Conservation (phyloP, 2,888 invertebrate genomes). For the Drosophila algonquin region DNA sequence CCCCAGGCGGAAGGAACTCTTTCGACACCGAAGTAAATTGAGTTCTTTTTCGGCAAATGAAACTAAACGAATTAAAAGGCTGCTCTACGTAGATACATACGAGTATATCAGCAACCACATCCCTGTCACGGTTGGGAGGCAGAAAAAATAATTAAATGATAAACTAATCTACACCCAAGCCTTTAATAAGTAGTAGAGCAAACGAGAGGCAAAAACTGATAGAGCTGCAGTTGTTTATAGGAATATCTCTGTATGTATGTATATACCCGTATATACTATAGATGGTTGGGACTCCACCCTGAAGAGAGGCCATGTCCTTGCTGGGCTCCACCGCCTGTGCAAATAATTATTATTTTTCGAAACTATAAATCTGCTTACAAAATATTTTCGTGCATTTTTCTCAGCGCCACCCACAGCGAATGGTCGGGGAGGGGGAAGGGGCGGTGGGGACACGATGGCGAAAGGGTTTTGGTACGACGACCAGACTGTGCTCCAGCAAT, state of each 20-base stretch:
- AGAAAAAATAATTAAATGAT: constrained; percentile 82
- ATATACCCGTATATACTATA: not conserved
- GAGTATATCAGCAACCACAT: constrained; percentile 12
- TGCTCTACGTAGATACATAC: constrained; percentile 7
- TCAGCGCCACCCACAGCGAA: constrained; percentile 34
- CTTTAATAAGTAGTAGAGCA: constrained; percentile 72
- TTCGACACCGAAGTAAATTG: constrained; percentile 52
- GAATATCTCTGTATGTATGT: not conserved
- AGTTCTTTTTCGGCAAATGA: constrained; percentile 72
- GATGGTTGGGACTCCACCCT: not conserved
- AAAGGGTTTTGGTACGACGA: constrained; percentile 6
- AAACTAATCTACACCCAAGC: constrained; percentile 80
- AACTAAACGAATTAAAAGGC: constrained; percentile 74
- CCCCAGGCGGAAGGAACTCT: constrained; percentile 42
- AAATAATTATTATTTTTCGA: constrained; percentile 76
- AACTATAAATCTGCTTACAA: constrained; percentile 78
- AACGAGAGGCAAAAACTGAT: constrained; percentile 32
- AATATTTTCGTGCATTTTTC: constrained; percentile 68
- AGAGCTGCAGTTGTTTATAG: constrained; percentile 40
- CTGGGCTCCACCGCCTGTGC: constrained; percentile 56
- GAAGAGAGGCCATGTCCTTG: constrained; percentile 21
- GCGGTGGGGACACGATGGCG: not conserved
- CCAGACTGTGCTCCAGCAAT: constrained; percentile 52
- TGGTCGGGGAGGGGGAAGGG: not conserved
- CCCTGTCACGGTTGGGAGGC: constrained; percentile 32